Evolutionary conservation across 2,888 invertebrate genomes (phyloP), one percentile per base, ranked within the genome.

Genomic region (Tribolium freemani): DNA sequence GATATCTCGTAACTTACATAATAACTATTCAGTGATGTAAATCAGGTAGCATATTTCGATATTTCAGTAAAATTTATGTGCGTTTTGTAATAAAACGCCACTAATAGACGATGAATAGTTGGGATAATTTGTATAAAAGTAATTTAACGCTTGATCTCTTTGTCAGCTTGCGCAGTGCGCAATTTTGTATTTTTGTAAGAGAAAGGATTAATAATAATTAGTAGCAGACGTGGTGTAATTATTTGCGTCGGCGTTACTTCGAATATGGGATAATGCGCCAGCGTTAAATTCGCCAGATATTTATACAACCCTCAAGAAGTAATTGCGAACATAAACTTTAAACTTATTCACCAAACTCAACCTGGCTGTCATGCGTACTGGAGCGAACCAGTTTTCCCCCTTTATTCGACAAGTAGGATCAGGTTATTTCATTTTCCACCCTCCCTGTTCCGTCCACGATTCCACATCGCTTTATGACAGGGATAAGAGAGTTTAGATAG

Each of bases 391-490:
- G 44, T 51, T 60, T 63, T 64, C 57, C 58, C 68, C 66, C 69
- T 46, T 69, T 61, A 72, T 72, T 72, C 72, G 58, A 67, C 73
- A 72, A 72, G 72, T 50, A 74, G 72, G 71, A 71, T 72, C 76
- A 77, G 77, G 78, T 78, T 79, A 79, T 79, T 79, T 76, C 78
- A 78, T 79, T 79, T 77, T 77, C 77, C 72, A 75, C 74, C 78
- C 75, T 75, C 77, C 75, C 77, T 72, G 69, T 69, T 72, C 72
- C 72, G 69, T 74, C 77, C 75, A 73, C 76, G 75, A 79, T 78
- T 78, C 76, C 73, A 75, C 78, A 79, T 76, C 76, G 77, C 78
- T 80, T 79, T 79, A 79, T 78, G 77, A 77, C 74, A 66, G 74
- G 77, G 78, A 78, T 78, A 79, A 78, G 76, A 74, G 79, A 76